Evolutionary conservation across 2,888 invertebrate species (phyloP).

Genomic region (Nematopogon swammerdamellus): DNA sequence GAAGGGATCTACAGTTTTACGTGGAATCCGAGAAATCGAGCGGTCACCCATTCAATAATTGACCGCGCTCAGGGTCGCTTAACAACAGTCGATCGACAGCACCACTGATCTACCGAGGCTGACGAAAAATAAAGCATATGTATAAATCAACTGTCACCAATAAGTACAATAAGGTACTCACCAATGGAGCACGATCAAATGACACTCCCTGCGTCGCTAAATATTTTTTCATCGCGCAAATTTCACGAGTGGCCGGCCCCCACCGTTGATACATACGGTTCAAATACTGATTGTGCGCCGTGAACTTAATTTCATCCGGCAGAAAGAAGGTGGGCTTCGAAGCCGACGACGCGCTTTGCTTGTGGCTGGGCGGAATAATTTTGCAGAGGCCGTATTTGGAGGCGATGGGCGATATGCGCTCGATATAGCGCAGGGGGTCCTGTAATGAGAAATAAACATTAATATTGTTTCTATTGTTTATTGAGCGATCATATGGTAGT

Average conservation of each 20-base stretch:
- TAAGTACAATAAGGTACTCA: no score
- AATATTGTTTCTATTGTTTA: no score
- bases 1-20: no score
- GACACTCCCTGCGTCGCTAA: slow-evolving; percentile 73
- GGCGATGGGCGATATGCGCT: slow-evolving; percentile 71
- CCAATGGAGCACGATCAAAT: slow-evolving; percentile 74
- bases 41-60: no score
- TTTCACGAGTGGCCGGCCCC: slow-evolving; percentile 83
- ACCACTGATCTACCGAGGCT: no score
- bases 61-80: no score
- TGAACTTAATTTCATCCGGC: slow-evolving; percentile 81
- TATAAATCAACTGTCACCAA: no score
- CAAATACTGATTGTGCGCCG: slow-evolving; percentile 86
- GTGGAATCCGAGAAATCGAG: no score
- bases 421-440: slow-evolving; percentile 84
- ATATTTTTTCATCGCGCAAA: slow-evolving; percentile 81
- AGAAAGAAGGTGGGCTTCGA: no score
- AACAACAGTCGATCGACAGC: no score
- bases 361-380: slow-evolving; percentile 78
- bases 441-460: slow-evolving; percentile 20
- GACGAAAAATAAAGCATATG: no score
- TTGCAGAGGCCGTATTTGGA: slow-evolving; percentile 83
- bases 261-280: slow-evolving; percentile 84
- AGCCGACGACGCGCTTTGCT: slow-evolving; percentile 62
- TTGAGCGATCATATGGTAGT: no score